Evolutionary conservation across 2,888 invertebrate genomes (phyloP).

Genomic region (Girardia tigrina): DNA sequence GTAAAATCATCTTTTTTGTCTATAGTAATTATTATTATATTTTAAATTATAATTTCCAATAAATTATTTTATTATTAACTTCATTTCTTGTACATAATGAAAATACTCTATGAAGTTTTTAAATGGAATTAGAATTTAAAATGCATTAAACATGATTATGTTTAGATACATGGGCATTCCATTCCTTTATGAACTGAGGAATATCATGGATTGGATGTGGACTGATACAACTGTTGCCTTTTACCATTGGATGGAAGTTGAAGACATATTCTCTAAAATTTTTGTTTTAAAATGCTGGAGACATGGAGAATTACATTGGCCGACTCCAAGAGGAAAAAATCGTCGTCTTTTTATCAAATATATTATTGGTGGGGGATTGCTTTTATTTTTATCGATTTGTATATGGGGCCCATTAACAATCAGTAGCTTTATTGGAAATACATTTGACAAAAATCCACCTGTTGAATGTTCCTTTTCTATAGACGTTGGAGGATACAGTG

Average conservation of each 20-base stretch:
- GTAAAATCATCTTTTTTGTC: too few relatives aligned
- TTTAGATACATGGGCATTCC: slow-evolving; percentile 79
- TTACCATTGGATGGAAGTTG: slow-evolving; percentile 97
- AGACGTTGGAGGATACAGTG: slow-evolving; percentile 26
- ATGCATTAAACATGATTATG: too few relatives aligned
- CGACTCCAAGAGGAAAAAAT: slow-evolving; percentile 73
- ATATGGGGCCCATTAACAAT: slow-evolving; percentile 94
- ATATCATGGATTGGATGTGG: slow-evolving; percentile 99
- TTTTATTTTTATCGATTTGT: slow-evolving; percentile 66
- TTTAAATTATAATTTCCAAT: background rate
- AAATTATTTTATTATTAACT: too few relatives aligned
- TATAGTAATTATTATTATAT: background rate
- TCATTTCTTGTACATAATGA: too few relatives aligned
- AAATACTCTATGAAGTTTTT: too few relatives aligned
- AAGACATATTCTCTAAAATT: slow-evolving; percentile 90
- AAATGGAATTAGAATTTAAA: too few relatives aligned
- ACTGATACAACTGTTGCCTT: slow-evolving; percentile 95
- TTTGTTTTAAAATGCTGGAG: slow-evolving; percentile 66
- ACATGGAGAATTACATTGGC: slow-evolving; percentile 60
- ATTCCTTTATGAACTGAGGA: slow-evolving; percentile 85
- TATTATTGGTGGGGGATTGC: slow-evolving; percentile 69
- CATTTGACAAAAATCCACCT: slow-evolving; percentile 29
- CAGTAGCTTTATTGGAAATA: slow-evolving; percentile 58
- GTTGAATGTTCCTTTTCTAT: slow-evolving; percentile 25
- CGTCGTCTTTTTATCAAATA: slow-evolving; percentile 71